Evolutionary conservation across 2,797 vertebrate species (phyloP).

Genomic region (Limosa lapponica): DNA sequence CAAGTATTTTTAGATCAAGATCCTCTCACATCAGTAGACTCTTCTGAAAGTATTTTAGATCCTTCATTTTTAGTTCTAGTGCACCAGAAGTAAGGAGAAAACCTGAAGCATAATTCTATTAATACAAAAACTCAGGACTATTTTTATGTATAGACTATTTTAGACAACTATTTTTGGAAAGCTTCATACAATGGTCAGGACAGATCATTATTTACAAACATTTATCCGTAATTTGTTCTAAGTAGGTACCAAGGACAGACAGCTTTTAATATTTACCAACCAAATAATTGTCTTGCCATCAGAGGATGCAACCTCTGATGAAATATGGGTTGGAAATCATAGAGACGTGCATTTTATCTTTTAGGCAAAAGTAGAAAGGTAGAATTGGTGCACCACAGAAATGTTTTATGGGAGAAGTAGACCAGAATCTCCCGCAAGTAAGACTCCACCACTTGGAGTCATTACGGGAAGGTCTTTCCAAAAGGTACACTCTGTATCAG

Average conservation of each 20-base stretch:
- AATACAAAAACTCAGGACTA: background rate
- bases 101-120: background rate
- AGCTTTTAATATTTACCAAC: background rate
- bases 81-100: background rate
- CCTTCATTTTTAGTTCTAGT: background rate
- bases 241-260: background rate
- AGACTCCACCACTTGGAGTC: background rate
- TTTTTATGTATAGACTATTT: conserved; percentile 4
- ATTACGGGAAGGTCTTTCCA: background rate
- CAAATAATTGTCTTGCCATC: background rate
- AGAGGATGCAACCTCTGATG: background rate
- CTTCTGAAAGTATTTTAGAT: background rate
- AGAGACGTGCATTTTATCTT: background rate
- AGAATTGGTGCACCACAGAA: background rate
- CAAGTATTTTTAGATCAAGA: background rate
- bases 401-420: background rate
- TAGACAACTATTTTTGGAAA: conserved; percentile 20
- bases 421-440: background rate
- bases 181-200: background rate
- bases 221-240: background rate
- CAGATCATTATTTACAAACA: background rate
- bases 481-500: background rate
- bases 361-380: background rate
- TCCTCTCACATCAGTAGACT: background rate
- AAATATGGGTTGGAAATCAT: background rate